Conservation (phyloP, 2,888 invertebrate genomes). For the Dolomedes plantarius region DNA sequence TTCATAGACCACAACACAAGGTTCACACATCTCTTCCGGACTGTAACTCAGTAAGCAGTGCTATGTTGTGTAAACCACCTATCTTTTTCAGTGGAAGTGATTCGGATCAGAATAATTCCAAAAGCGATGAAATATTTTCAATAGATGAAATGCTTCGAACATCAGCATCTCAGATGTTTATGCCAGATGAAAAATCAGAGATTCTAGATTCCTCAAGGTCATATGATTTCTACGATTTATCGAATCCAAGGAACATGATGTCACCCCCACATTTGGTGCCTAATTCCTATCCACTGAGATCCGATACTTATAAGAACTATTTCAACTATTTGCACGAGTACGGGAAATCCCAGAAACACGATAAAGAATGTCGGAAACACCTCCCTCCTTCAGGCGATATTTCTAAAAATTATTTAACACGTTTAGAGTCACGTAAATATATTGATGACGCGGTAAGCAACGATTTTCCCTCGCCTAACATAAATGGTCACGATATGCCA, state of each 20-base stretch:
- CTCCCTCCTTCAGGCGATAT: background rate
- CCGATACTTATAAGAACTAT: background rate
- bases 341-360: background rate
- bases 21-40: constrained; percentile 50
- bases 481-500: background rate
- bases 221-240: background rate
- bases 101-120: background rate
- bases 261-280: background rate
- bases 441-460: background rate
- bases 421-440: background rate
- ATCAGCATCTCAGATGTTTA: background rate
- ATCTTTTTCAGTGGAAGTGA: background rate
- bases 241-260: background rate
- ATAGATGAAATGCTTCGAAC: background rate
- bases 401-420: background rate
- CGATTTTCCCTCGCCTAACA: background rate
- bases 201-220: background rate
- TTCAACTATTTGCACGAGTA: background rate
- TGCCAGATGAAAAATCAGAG: background rate
- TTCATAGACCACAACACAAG: constrained; percentile 26
- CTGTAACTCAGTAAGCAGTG: constrained; percentile 36
- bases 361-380: background rate
- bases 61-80: constrained; percentile 46
- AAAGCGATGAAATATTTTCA: background rate
- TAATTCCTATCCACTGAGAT: background rate